These are phyloP conservation scores for Eumeta japonica DNA, from an alignment of 1,140 invertebrate species.

Conservation along the genomic window DNA sequence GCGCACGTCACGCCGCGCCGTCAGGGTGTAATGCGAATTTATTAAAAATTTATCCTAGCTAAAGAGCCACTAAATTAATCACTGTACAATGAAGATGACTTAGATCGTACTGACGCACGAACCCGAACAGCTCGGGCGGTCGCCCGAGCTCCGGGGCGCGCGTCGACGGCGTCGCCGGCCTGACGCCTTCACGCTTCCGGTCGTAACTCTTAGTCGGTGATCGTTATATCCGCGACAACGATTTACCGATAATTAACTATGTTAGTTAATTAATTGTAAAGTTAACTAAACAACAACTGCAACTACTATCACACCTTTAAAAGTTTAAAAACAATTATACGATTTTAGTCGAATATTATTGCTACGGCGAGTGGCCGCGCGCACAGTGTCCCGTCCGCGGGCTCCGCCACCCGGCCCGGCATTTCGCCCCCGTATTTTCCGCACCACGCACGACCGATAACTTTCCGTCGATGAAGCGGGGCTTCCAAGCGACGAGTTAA, in stretches of 20 bases:
- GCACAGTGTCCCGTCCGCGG: not conserved
- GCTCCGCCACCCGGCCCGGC: no score
- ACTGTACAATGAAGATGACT: slow-evolving; percentile 51
- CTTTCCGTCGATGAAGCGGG: no score
- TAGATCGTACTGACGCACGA: no score
- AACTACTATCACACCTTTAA: slow-evolving; percentile 61
- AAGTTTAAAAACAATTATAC: slow-evolving; percentile 58
- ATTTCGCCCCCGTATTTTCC: no score
- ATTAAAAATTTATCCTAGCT: slow-evolving; percentile 55
- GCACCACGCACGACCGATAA: no score
- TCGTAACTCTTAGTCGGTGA: no score
- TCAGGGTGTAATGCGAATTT: slow-evolving; percentile 37
- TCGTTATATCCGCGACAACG: slow-evolving; percentile 56
- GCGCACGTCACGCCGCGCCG: no score
- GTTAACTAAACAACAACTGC: slow-evolving; percentile 60
- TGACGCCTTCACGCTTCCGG: no score
- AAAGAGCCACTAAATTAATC: slow-evolving; percentile 49
- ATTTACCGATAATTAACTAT: slow-evolving; percentile 30
- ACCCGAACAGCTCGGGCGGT: no score
- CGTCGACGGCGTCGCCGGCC: no score
- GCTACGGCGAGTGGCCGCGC: slow-evolving; percentile 37
- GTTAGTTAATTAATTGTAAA: slow-evolving; percentile 34
- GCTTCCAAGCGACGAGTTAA: no score
- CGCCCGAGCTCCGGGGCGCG: no score
- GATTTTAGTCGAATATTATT: slow-evolving; percentile 58